phyloP scores from a whole-genome alignment of 2,113 vertebrate species.

The Syngnathus scovelli region DNA sequence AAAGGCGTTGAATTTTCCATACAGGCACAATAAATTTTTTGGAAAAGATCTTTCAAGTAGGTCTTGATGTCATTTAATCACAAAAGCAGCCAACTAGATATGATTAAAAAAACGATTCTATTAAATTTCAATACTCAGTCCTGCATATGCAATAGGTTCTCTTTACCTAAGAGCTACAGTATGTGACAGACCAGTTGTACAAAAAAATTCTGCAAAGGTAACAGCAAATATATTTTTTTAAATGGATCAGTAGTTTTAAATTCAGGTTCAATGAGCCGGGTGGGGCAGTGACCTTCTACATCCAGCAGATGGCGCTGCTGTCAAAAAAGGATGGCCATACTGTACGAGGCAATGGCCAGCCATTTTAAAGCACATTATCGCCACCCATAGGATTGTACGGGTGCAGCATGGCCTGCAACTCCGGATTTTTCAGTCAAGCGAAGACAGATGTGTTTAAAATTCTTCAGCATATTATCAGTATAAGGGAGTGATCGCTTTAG shows the following conservation, averaged over 20 bases:
- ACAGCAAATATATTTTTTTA: neutral
- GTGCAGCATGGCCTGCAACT: neutral
- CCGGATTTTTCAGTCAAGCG: neutral
- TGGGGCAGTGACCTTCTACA: neutral
- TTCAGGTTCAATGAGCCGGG: neutral
- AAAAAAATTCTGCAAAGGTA: neutral
- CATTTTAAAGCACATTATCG: neutral
- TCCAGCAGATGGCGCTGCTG: neutral
- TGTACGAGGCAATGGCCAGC: neutral
- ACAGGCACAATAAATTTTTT: slow-evolving; percentile 8
- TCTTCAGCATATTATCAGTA: no score
- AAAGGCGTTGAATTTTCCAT: slow-evolving; percentile 56
- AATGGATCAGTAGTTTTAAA: no score
- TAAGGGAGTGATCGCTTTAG: neutral
- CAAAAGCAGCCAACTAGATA: neutral
- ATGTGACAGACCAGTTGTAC: neutral
- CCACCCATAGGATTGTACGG: neutral
- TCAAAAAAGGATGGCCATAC: neutral
- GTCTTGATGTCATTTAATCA: neutral
- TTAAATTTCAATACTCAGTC: neutral
- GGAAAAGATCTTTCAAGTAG: neutral
- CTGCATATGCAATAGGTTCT: neutral
- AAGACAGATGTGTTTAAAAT: neutral
- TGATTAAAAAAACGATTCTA: neutral
- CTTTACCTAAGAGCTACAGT: neutral